Percentiles rank a stretch among this genome's conserved stretches.
phyloP scores from a whole-genome alignment of 2,113 vertebrate species.

The Spheniscus mendiculus region DNA sequence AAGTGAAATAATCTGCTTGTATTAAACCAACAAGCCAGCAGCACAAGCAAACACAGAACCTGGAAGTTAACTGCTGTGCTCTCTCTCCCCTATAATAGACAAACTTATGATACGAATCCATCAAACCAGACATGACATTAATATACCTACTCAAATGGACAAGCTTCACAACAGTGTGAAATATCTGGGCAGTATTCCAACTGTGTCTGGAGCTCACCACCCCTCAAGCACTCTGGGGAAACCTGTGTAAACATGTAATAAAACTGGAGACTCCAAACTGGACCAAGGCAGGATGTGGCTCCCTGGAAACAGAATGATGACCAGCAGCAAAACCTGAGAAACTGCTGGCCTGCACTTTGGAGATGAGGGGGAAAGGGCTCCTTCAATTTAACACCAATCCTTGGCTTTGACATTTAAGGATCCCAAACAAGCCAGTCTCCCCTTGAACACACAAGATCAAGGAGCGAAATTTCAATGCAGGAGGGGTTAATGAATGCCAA shows the following conservation, averaged over 20 bases:
- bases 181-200: conserved; percentile 65
- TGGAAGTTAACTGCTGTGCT: conserved; percentile 39
- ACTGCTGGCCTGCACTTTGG: background rate
- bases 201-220: conserved; percentile 57
- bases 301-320: conserved; percentile 49
- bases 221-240: conserved; percentile 62
- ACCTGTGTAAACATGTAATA: conserved; percentile 64
- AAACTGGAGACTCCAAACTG: conserved; percentile 60
- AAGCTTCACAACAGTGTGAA: conserved; percentile 64
- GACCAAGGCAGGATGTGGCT: conserved; percentile 20
- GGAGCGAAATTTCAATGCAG: background rate
- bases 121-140: conserved; percentile 62
- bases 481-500: background rate
- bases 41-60: conserved; percentile 41
- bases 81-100: conserved; percentile 3
- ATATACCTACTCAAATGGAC: conserved; percentile 58
- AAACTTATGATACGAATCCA: conserved; percentile 42
- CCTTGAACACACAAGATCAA: background rate
- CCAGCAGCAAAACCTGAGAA: conserved; percentile 39
- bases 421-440: background rate
- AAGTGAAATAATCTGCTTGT: background rate
- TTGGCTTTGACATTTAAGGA: conserved; percentile 13
- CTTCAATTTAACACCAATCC: background rate
- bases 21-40: conserved; percentile 36
- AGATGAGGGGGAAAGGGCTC: background rate